Conservation (phyloP, 2,113 vertebrate genomes). For the Oncorhynchus tshawytscha region DNA sequence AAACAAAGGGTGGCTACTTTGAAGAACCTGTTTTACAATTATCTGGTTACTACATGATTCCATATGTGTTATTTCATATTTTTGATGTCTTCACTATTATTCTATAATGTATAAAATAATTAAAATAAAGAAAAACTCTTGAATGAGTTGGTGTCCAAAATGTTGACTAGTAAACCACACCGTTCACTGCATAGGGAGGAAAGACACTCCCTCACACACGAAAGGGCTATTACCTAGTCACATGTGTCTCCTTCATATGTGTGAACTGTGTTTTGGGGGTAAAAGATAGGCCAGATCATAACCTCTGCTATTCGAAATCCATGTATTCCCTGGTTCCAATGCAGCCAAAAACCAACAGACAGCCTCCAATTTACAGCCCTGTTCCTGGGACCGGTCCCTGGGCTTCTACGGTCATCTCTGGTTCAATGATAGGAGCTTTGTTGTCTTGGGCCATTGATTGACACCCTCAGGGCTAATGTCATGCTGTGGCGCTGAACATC, state of each 20-base stretch:
- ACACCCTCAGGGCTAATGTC: slow-evolving; percentile 48
- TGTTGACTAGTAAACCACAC: slow-evolving; percentile 6
- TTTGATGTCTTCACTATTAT: too few relatives aligned
- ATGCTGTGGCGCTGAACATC: slow-evolving; percentile 13
- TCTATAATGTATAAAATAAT: too few relatives aligned
- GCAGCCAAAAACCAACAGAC: slow-evolving; percentile 49
- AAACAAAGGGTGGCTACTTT: too few relatives aligned
- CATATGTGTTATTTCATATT: too few relatives aligned
- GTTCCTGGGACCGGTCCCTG: slow-evolving; percentile 40
- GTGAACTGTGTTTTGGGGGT: not conserved
- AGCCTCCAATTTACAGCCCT: slow-evolving; percentile 31
- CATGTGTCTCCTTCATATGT: slow-evolving; percentile 10
- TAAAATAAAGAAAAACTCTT: too few relatives aligned
- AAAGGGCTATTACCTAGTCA: slow-evolving; percentile 13
- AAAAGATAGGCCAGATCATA: not conserved
- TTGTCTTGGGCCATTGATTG: slow-evolving; percentile 28
- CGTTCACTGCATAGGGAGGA: slow-evolving; percentile 40
- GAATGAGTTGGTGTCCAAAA: too few relatives aligned
- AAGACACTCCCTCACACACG: slow-evolving; percentile 33
- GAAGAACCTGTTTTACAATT: too few relatives aligned
- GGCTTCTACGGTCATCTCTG: slow-evolving; percentile 47
- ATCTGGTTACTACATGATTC: too few relatives aligned
- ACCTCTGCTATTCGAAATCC: slow-evolving; percentile 28
- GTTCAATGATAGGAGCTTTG: slow-evolving; percentile 34
- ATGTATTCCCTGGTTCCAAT: slow-evolving; percentile 52